These are phyloP conservation scores for Neotragus moschatus DNA, from an alignment of 2,113 vertebrate species.

Conservation along the genomic window DNA sequence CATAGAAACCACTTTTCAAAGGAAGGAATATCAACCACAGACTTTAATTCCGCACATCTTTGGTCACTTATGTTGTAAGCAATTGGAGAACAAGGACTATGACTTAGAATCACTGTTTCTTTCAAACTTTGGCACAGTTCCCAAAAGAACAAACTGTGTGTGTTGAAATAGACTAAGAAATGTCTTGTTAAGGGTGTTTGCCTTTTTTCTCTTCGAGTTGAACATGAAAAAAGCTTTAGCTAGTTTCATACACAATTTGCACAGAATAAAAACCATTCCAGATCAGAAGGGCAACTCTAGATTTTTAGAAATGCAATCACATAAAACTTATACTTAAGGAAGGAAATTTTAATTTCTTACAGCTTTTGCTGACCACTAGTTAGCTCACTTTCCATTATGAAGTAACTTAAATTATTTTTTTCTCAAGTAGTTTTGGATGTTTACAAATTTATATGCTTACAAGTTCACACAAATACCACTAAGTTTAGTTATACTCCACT, in stretches of 20 bases:
- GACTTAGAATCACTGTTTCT: neutral
- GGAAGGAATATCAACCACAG: neutral
- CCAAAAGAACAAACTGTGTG: neutral
- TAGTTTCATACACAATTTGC: neutral
- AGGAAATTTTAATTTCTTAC: constrained; percentile 23
- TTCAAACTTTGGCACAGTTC: neutral
- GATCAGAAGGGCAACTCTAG: neutral
- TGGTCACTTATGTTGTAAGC: neutral
- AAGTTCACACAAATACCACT: neutral
- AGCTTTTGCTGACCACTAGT: neutral
- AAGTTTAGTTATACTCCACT: neutral
- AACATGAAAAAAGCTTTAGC: neutral
- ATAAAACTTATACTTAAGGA: neutral
- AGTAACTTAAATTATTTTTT: neutral
- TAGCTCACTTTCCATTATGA: constrained; percentile 8
- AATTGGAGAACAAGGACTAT: neutral
- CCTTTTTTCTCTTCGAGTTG: neutral
- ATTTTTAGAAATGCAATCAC: neutral
- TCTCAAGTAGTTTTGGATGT: constrained; percentile 9
- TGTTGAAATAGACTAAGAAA: neutral
- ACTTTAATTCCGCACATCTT: neutral
- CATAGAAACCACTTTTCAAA: neutral
- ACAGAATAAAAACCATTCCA: neutral
- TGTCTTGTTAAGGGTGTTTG: neutral
- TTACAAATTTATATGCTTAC: neutral